Base-by-base conservation (phyloP, 2,888 invertebrate genomes). In the Trichogramma dendrolimi region DNA sequence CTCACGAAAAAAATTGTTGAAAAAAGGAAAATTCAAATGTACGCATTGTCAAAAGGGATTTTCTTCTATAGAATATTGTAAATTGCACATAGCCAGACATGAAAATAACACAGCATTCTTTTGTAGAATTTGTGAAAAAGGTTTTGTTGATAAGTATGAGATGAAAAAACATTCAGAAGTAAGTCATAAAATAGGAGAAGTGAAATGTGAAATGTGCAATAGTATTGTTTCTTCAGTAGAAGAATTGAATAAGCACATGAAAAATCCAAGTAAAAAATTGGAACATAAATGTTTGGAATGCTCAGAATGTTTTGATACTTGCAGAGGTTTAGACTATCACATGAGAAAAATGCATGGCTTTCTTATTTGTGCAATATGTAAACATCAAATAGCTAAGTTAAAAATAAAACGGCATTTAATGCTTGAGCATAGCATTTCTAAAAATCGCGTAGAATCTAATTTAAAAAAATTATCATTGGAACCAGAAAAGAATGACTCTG, bases 51-150 rank as follows among this genome's bases (percentile, higher is more conserved):
- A 68, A 4, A 78, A 79, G 53, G 61, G 68, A 55, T 73, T 78
- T n/a, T 73, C 72, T 8, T 75, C 78, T 1, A 71, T 75, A 46
- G 78, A 77, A 73, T 78, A 78, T 55, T 78, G 77, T 48, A 76
- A 75, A 50, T 67, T 74, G 14, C 79, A 79, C 11, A 67, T 78
- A 4, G 74, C 75, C 0, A 71, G 69, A 51, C 79, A 79, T 58
- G 71, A 70, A 41, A 74, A 73, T 4, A 73, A 73, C 42, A 71
- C 72, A 4, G 70, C 64, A 0, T 73, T 73, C 38, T 70, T 71
- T 4, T 78, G 78, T 55, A 69, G 67, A 54, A 60, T 71, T 39
- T 78, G 78, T 53, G 70, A 73, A 8, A 68, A 72, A 50, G 67
- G 72, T 4, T 77, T 75, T 53, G 68, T 64, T n/a, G 73, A 73